These are phyloP conservation scores for Drosophila paranaensis DNA, from an alignment of 2,888 invertebrate species.

Conservation along the genomic window DNA sequence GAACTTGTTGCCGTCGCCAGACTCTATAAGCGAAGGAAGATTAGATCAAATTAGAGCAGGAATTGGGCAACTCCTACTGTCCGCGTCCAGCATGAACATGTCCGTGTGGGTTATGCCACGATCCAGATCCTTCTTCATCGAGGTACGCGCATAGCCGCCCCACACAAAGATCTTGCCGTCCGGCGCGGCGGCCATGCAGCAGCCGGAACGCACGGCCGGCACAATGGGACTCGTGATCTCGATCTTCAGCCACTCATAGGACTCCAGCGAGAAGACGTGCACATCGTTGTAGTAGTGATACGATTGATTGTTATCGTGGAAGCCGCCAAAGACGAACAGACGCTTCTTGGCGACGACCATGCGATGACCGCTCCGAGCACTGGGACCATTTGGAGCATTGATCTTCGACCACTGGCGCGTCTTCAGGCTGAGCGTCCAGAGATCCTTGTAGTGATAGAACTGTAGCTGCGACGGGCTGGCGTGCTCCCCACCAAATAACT, in stretches of 20 bases:
- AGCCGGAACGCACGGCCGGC: slow-evolving; percentile 93
- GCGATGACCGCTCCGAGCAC: slow-evolving; percentile 94
- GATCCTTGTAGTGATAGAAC: slow-evolving; percentile 96
- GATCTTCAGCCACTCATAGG: slow-evolving; percentile 91
- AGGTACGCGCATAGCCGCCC: slow-evolving; percentile 92
- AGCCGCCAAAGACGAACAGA: slow-evolving; percentile 95
- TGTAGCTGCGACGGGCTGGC: slow-evolving; percentile 95
- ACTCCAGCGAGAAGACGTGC: slow-evolving; percentile 92
- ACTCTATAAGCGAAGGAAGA: slow-evolving; percentile 85
- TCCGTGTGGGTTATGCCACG: slow-evolving; percentile 90
- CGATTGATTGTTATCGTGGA: slow-evolving; percentile 94
- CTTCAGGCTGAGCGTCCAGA: slow-evolving; percentile 93
- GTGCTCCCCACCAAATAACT: slow-evolving; percentile 96
- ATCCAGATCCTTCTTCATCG: slow-evolving; percentile 90
- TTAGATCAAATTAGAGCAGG: not conserved
- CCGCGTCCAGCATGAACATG: slow-evolving; percentile 88
- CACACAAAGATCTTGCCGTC: slow-evolving; percentile 89
- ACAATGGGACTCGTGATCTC: slow-evolving; percentile 87
- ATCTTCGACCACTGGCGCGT: slow-evolving; percentile 94
- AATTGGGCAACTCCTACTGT: slow-evolving; percentile 74
- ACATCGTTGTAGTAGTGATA: slow-evolving; percentile 96
- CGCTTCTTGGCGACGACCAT: slow-evolving; percentile 93
- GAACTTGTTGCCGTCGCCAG: slow-evolving; percentile 88
- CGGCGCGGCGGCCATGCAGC: slow-evolving; percentile 85
- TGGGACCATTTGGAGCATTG: slow-evolving; percentile 89